These are phyloP conservation scores for Ophion ventricosus DNA, from an alignment of 2,888 invertebrate genomes.

Conservation along the genomic window DNA sequence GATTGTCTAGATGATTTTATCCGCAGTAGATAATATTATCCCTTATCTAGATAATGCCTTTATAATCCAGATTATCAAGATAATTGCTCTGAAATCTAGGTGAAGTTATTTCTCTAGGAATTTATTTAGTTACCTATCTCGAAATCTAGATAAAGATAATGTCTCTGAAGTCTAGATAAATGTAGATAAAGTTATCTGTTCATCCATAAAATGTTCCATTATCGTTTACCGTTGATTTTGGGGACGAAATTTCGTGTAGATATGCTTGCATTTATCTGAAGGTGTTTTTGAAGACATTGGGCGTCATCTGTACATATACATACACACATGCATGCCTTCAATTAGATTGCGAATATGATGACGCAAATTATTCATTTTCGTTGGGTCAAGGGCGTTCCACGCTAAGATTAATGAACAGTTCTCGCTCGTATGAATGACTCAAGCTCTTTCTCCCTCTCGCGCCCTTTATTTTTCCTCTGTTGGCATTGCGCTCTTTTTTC, in stretches of 20 bases:
- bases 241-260: neutral
- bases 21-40: neutral
- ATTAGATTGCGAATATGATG: conserved; percentile 54
- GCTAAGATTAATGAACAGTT: conserved; percentile 56
- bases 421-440: conserved; percentile 56
- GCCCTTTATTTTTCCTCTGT: conserved; percentile 26
- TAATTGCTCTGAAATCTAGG: neutral
- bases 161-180: neutral
- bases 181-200: neutral
- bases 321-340: conserved; percentile 34
- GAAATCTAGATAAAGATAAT: neutral
- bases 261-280: neutral
- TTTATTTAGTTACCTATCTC: too few relatives aligned
- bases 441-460: neutral
- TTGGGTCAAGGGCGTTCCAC: conserved; percentile 61
- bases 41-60: neutral
- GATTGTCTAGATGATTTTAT: neutral
- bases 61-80: neutral
- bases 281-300: neutral
- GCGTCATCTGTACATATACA: neutral
- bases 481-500: conserved; percentile 25
- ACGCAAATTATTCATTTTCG: conserved; percentile 44
- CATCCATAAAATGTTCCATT: too few relatives aligned
- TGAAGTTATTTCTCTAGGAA: neutral
- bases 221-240: neutral